Percentiles rank a stretch among this genome's conserved stretches.
Evolutionary conservation across 2,888 invertebrate species (phyloP).

Genomic region (Leptinotarsa tumamoca): DNA sequence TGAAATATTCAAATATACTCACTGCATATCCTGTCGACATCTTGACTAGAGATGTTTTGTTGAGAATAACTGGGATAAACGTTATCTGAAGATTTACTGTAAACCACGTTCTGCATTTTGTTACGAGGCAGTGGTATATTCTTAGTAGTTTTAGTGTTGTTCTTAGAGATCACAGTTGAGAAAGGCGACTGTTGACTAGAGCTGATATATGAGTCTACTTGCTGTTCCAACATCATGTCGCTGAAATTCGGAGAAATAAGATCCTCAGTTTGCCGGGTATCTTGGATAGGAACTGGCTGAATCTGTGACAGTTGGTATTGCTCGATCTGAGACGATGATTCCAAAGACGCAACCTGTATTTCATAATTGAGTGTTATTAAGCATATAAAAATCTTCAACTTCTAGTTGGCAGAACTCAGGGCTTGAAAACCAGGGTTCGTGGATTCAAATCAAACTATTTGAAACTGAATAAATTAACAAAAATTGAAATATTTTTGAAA

Average conservation of each 20-base stretch:
- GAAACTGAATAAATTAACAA: too few relatives aligned
- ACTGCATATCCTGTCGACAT: conserved; percentile 45
- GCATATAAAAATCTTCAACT: too few relatives aligned
- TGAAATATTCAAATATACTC: conserved; percentile 23
- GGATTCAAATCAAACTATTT: too few relatives aligned
- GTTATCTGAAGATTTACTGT: conserved; percentile 48
- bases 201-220: conserved; percentile 57
- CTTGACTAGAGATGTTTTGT: conserved; percentile 39
- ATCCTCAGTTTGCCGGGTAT: conserved; percentile 41
- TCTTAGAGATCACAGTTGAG: conserved; percentile 58
- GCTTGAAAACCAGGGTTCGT: too few relatives aligned
- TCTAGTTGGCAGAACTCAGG: too few relatives aligned
- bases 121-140: conserved; percentile 21
- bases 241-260: too few relatives aligned
- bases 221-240: conserved; percentile 31
- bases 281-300: conserved; percentile 44
- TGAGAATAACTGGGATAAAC: conserved; percentile 47
- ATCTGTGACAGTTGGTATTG: conserved; percentile 57
- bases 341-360: conserved; percentile 27
- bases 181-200: conserved; percentile 59
- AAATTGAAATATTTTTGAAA: too few relatives aligned
- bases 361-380: background rate
- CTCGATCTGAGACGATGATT: conserved; percentile 54
- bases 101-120: conserved; percentile 32
- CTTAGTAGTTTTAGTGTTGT: conserved; percentile 51